Evolutionary conservation across 2,113 vertebrate species (phyloP).

Genomic region (Stegastes partitus): DNA sequence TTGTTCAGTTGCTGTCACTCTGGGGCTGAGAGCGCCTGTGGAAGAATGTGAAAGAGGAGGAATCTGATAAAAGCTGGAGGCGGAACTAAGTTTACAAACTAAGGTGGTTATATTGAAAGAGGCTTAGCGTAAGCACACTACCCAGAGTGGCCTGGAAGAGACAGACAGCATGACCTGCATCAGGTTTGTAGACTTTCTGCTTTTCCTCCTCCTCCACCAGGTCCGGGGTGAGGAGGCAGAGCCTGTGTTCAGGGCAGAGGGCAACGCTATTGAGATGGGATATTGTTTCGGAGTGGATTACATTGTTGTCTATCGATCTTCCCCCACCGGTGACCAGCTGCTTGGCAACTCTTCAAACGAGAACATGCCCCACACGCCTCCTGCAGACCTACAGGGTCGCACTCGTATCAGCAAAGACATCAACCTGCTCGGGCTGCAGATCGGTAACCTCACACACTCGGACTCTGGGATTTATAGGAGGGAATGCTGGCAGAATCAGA

Average conservation of each 20-base stretch:
- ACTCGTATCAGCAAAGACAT: conserved; percentile 16
- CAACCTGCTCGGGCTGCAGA: conserved; percentile 67
- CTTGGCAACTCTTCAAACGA: conserved; percentile 76
- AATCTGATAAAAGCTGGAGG: conserved; percentile 64
- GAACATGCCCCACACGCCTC: not conserved
- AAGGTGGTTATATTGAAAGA: conserved; percentile 38
- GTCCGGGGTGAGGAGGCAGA: conserved; percentile 49
- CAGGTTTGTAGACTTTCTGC: conserved; percentile 35
- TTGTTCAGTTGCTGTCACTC: not conserved
- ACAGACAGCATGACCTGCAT: conserved; percentile 64
- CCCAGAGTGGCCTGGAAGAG: conserved; percentile 18
- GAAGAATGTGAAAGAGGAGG: conserved; percentile 50
- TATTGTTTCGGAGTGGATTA: conserved; percentile 82
- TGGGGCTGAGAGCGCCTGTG: not conserved
- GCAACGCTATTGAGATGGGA: conserved; percentile 64
- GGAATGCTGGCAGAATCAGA: conserved; percentile 78
- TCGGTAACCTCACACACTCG: conserved; percentile 60
- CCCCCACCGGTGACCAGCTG: conserved; percentile 67
- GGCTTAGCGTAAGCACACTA: conserved; percentile 1
- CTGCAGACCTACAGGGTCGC: conserved; percentile 63
- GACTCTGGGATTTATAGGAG: conserved; percentile 79
- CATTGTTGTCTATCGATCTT: conserved; percentile 71
- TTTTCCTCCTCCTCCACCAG: conserved; percentile 60
- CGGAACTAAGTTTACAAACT: conserved; percentile 63
- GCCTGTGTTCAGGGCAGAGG: conserved; percentile 48